These are phyloP conservation scores for Brachyalestes nurse DNA, from an alignment of 2,797 vertebrate genomes.

Conservation along the genomic window DNA sequence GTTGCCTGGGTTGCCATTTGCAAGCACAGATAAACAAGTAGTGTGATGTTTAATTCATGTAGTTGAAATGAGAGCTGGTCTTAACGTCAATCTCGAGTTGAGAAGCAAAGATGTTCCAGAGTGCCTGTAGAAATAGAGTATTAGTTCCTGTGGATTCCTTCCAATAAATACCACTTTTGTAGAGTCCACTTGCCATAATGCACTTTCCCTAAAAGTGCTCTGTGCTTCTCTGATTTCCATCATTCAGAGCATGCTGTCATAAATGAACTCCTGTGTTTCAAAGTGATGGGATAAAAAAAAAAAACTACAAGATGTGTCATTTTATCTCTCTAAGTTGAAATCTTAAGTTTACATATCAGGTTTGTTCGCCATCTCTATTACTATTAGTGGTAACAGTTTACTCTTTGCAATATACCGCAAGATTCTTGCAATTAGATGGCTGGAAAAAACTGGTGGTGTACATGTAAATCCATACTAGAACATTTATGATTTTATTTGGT, in stretches of 20 bases:
- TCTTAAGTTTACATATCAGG: too few species aligned
- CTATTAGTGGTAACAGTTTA: too few species aligned
- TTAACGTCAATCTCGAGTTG: slow-evolving; percentile 48
- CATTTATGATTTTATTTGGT: too few species aligned
- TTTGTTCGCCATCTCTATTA: too few species aligned
- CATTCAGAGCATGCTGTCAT: background rate
- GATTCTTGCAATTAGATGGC: too few species aligned
- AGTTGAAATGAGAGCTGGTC: slow-evolving; percentile 35
- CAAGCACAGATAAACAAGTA: slow-evolving; percentile 62
- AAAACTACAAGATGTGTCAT: too few species aligned
- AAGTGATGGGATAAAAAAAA: background rate
- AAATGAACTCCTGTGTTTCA: slow-evolving; percentile 7
- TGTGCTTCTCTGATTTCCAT: background rate
- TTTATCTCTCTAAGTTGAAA: too few species aligned
- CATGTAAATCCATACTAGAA: too few species aligned
- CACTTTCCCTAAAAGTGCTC: background rate
- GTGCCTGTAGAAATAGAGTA: slow-evolving; percentile 24
- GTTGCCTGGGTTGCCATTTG: slow-evolving; percentile 60
- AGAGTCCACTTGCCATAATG: background rate
- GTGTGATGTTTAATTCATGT: slow-evolving; percentile 65
- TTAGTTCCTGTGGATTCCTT: slow-evolving; percentile 9
- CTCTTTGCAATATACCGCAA: too few species aligned
- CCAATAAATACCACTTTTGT: slow-evolving; percentile 24
- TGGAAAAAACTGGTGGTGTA: too few species aligned
- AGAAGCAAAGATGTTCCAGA: slow-evolving; percentile 7